phyloP scores from a whole-genome alignment of 1,140 invertebrate species.

The Bombus balteatus region DNA sequence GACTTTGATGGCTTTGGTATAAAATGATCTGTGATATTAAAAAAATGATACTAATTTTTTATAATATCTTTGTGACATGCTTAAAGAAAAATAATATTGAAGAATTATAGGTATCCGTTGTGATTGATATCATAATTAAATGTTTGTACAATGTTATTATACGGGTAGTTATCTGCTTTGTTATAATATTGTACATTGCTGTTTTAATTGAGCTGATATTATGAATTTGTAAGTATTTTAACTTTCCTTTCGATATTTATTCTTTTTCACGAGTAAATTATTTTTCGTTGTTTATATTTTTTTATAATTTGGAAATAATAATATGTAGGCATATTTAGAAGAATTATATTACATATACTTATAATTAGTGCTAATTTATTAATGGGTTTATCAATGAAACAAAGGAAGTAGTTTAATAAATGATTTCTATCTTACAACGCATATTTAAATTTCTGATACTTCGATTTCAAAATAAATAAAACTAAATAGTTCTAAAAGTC shows the following conservation, averaged over 20 bases:
- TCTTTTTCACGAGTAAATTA: neutral
- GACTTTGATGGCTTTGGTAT: neutral
- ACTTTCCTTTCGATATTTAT: neutral
- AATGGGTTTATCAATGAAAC: neutral
- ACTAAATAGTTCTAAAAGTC: neutral
- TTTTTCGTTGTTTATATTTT: neutral
- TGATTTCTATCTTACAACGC: neutral
- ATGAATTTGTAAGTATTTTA: neutral
- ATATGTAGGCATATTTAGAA: neutral
- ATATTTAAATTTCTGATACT: neutral
- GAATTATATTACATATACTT: neutral
- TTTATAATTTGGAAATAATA: neutral
- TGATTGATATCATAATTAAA: neutral
- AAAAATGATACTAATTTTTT: neutral
- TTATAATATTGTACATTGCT: neutral
- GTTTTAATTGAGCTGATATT: neutral
- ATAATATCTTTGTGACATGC: neutral
- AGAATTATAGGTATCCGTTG: neutral
- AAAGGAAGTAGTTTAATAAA: neutral
- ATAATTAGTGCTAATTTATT: neutral
- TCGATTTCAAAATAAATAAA: neutral
- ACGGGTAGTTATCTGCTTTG: neutral
- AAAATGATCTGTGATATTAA: neutral
- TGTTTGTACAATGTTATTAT: neutral
- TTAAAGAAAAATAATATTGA: neutral